These are phyloP conservation scores for Peromyscus aztecus DNA, from an alignment of 2,797 vertebrate species.

Conservation along the genomic window DNA sequence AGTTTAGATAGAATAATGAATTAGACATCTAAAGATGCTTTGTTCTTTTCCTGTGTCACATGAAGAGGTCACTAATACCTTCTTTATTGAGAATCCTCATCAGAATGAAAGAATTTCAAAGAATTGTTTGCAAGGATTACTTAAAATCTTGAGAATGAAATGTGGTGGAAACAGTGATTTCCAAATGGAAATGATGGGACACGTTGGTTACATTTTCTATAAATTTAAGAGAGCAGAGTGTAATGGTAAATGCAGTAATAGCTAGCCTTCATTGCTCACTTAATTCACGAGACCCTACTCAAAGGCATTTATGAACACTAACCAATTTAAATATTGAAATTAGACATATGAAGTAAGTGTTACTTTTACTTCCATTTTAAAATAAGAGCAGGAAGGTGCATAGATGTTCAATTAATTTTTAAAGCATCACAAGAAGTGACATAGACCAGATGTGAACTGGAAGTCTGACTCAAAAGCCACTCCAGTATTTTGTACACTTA, in stretches of 20 bases:
- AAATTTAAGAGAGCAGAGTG: background rate
- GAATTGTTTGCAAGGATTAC: background rate
- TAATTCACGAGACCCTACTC: background rate
- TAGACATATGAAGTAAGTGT: background rate
- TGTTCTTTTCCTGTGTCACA: background rate
- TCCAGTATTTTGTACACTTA: background rate
- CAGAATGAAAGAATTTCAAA: background rate
- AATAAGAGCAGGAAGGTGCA: background rate
- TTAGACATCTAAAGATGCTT: background rate
- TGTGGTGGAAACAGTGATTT: background rate
- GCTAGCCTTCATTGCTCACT: background rate
- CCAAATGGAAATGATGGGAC: background rate
- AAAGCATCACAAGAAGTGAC: background rate
- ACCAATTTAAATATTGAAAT: conserved; percentile 41
- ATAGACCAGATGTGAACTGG: background rate
- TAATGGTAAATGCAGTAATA: background rate
- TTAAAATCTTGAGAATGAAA: conserved; percentile 15
- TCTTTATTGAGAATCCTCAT: conserved; percentile 7
- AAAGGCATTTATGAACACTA: background rate
- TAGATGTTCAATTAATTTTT: background rate
- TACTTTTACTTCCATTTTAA: conserved; percentile 39
- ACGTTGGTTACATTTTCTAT: background rate
- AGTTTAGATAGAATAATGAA: background rate
- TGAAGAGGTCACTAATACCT: background rate
- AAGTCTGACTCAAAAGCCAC: background rate